phyloP scores from a whole-genome alignment of 2,888 invertebrate genomes.

The Papilio protenor region DNA sequence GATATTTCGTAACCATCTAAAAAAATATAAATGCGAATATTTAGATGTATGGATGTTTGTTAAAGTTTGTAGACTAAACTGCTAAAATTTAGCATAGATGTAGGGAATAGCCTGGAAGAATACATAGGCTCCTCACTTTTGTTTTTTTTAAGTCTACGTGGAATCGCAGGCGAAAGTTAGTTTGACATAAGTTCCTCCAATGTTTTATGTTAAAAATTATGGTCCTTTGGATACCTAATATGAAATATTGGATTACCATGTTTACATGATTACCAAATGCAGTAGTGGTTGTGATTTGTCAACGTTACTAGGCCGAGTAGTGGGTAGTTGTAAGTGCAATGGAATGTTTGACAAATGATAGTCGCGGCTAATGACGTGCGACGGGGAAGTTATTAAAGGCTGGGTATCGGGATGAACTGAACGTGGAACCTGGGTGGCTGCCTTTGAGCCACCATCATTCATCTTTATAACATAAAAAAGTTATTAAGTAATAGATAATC shows the following conservation, averaged over 20 bases:
- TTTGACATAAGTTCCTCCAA: too few relatives aligned
- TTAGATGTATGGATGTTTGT: too few relatives aligned
- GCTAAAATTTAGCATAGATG: too few relatives aligned
- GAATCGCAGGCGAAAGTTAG: too few relatives aligned
- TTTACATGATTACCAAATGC: slow-evolving; percentile 1
- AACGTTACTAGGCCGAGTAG: slow-evolving; percentile 42
- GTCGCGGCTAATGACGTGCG: slow-evolving; percentile 56
- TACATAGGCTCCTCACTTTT: too few relatives aligned
- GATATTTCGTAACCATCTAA: too few relatives aligned
- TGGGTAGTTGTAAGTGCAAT: slow-evolving; percentile 51
- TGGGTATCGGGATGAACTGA: slow-evolving; percentile 47
- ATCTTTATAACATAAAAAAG: slow-evolving; percentile 36
- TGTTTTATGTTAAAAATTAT: not conserved
- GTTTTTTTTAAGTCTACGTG: too few relatives aligned
- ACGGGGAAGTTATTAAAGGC: slow-evolving; percentile 57
- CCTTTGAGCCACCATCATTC: slow-evolving; percentile 34
- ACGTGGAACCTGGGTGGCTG: slow-evolving; percentile 55
- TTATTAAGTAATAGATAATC: slow-evolving; percentile 38
- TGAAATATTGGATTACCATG: not conserved
- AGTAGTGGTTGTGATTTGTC: slow-evolving; percentile 50
- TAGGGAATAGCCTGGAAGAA: too few relatives aligned
- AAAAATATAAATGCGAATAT: too few relatives aligned
- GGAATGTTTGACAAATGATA: slow-evolving; percentile 61
- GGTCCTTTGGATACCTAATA: not conserved
- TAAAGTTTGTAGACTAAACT: too few relatives aligned